Base-by-base conservation (phyloP, 2,888 invertebrate genomes). In the Dryobota labecula region DNA sequence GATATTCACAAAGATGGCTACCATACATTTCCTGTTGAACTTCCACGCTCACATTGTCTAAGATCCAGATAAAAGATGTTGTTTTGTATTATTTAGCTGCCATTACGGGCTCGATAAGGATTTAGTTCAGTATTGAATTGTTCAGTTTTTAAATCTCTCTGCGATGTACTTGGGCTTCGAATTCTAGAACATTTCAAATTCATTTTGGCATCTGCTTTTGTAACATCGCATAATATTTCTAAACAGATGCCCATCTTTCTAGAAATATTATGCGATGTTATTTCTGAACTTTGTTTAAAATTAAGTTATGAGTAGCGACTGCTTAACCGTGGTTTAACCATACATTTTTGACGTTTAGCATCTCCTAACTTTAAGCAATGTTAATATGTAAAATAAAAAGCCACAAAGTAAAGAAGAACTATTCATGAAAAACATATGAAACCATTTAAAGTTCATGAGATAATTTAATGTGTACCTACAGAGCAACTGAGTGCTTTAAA, bases 51-150 rank as follows among this genome's bases (percentile, higher is more conserved):
- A 65, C 78, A 84, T 84, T 86, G 82, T 84, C 76, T 85, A 78
- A 73, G 84, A 77, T 74, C 73, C 38, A 74, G 80, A 78, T 82
- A 80, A 78, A 84, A 84, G 70, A 86, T 80, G 76, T 80, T 78
- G 70, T 69, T 83, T 75, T 76, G 70, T 80, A 66, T 75, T 83
- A 83, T 80, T 80, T 83, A 70, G 65, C 66, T 62, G 68, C 72
- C 70, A 67, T 79, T 69, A 69, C 57, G 58, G 60, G 24, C 65
- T 73, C 60, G 61, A 73, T 69, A 83, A 75, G 68, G 71, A 81
- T 75, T 80, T 63, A 47, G 53, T 66, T 47, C 67, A 62, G 54
- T 58, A 71, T 68, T 53, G 63, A 63, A 66, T 56, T 72, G 54
- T 66, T 36, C 27, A 36, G 27, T 69, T 80, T 76, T 66, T 66